Evolutionary conservation across 2,888 invertebrate genomes (phyloP).

Genomic region (Dromius quadrimaculatus): DNA sequence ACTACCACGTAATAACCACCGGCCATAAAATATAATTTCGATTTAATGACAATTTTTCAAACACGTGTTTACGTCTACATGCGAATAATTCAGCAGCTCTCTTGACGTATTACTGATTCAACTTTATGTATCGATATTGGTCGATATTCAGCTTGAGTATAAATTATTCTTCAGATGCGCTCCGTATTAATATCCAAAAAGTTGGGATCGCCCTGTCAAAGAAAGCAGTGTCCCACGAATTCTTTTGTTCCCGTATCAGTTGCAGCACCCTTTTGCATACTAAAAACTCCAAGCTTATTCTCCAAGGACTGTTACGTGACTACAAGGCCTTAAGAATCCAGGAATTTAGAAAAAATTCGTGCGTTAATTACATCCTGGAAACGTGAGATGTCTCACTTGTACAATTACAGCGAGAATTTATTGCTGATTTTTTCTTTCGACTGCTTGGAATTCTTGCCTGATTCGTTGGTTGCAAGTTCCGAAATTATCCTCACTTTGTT

Average conservation of each 20-base stretch:
- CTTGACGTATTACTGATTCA: no score
- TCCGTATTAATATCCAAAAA: background rate
- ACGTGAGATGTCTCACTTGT: slow-evolving; percentile 48
- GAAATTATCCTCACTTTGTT: slow-evolving; percentile 22
- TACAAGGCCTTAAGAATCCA: slow-evolving; percentile 8
- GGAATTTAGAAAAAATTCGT: slow-evolving; percentile 46
- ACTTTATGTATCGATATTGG: no score
- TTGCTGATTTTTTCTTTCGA: slow-evolving; percentile 11
- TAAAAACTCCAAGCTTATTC: slow-evolving; percentile 3
- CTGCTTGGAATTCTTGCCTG: slow-evolving; percentile 24
- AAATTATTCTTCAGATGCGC: no score
- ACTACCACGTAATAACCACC: no score
- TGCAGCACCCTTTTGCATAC: slow-evolving; percentile 45
- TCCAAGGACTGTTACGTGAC: slow-evolving; percentile 30
- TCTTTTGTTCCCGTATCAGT: slow-evolving; percentile 38
- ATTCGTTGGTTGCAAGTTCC: slow-evolving; percentile 22
- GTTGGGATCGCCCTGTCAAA: slow-evolving; percentile 21
- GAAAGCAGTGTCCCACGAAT: background rate
- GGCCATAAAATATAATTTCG: no score
- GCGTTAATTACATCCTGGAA: slow-evolving; percentile 48
- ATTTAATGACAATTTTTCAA: no score
- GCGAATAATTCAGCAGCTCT: no score
- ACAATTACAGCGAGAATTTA: slow-evolving; percentile 39
- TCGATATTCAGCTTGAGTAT: no score
- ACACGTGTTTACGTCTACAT: no score